Percentiles rank a stretch among this genome's conserved stretches.
Evolutionary conservation across 23 tunicate genomes (phyloP).

Genomic region (Trididemnum nubilum): DNA sequence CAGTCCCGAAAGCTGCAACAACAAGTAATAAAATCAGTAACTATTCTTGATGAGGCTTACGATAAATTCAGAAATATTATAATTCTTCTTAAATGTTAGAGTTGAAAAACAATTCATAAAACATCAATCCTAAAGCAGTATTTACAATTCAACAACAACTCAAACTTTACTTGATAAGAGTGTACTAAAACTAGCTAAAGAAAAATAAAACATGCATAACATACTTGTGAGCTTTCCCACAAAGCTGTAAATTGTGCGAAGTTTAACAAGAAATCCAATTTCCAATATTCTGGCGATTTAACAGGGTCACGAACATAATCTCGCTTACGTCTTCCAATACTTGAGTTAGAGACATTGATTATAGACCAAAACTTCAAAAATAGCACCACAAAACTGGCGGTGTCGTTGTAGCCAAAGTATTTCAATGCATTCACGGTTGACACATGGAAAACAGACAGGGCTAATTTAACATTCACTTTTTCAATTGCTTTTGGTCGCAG

Average conservation of each 20-base stretch:
- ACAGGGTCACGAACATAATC: background rate
- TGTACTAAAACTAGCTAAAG: too few relatives aligned
- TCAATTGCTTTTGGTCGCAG: background rate
- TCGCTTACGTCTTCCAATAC: background rate
- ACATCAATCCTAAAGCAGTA: too few relatives aligned
- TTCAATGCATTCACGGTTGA: background rate
- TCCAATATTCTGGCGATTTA: background rate
- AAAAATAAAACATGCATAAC: too few relatives aligned
- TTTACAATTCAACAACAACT: too few relatives aligned
- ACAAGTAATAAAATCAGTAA: too few relatives aligned
- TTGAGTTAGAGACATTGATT: background rate
- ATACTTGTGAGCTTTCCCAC: background rate
- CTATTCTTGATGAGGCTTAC: too few relatives aligned
- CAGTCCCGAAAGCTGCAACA: slow-evolving; percentile 17
- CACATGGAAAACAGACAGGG: background rate
- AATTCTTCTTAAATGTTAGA: too few relatives aligned
- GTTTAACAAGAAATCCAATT: background rate
- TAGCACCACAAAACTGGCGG: background rate
- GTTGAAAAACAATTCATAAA: too few relatives aligned
- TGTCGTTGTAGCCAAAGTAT: background rate
- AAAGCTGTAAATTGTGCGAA: background rate
- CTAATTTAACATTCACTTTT: slow-evolving; percentile 1
- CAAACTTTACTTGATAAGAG: too few relatives aligned
- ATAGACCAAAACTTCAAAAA: background rate
- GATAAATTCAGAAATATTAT: too few relatives aligned